Evolutionary conservation across 1,140 invertebrate species (phyloP).

Genomic region (Drosophila eugracilis): DNA sequence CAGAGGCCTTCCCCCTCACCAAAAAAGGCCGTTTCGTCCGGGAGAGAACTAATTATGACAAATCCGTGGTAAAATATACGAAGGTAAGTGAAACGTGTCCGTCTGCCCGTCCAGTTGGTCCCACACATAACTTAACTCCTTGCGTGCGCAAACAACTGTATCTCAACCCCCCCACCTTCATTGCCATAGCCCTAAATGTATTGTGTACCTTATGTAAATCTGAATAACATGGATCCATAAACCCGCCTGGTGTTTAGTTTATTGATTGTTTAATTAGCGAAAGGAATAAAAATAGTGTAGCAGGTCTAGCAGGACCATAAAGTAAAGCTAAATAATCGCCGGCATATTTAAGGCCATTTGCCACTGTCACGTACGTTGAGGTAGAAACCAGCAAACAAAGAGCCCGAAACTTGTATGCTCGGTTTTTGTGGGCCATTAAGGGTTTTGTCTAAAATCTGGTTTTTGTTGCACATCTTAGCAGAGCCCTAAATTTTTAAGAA

Average conservation of each 20-base stretch:
- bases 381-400: conserved; percentile 34
- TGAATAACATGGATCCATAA: background rate
- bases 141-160: conserved; percentile 22
- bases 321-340: too few relatives aligned
- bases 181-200: background rate
- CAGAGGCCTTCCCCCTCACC: conserved; percentile 34
- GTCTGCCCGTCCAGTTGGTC: conserved; percentile 36
- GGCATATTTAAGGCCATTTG: conserved; percentile 42
- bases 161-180: background rate
- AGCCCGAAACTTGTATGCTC: conserved; percentile 36
- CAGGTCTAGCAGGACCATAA: too few relatives aligned
- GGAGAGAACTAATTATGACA: conserved; percentile 80
- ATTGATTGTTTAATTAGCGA: conserved; percentile 43
- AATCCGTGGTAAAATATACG: conserved; percentile 74
- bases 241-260: conserved; percentile 6
- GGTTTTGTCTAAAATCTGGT: conserved; percentile 50
- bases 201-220: conserved; percentile 23
- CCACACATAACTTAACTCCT: conserved; percentile 48
- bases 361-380: conserved; percentile 40
- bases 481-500: conserved; percentile 48
- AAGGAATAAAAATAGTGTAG: conserved; percentile 22
- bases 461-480: conserved; percentile 51
- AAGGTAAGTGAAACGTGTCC: conserved; percentile 58
- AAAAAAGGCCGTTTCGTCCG: conserved; percentile 55
- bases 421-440: conserved; percentile 50